phyloP scores from a whole-genome alignment of 2,113 vertebrate genomes.

The Planiliza haematocheilus region DNA sequence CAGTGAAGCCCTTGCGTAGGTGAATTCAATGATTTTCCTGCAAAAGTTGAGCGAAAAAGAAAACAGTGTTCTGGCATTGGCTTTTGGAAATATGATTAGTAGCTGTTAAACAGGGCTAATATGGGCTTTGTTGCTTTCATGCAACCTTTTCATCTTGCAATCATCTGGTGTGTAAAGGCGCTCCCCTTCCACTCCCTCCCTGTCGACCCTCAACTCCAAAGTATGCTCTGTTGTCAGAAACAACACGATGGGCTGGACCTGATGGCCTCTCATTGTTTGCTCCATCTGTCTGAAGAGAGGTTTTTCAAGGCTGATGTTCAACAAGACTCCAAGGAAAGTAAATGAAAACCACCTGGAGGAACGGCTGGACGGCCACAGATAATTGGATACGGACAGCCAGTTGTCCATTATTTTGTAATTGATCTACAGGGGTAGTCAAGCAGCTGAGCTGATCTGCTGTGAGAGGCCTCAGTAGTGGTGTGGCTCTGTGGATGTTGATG shows the following conservation, averaged over 20 bases:
- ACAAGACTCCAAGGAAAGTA: slow-evolving; percentile 50
- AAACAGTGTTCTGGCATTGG: slow-evolving; percentile 4
- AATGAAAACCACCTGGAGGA: slow-evolving; percentile 24
- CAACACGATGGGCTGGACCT: slow-evolving; percentile 59
- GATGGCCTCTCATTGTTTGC: slow-evolving; percentile 62
- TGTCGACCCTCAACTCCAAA: slow-evolving; percentile 34
- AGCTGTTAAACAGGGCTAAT: neutral
- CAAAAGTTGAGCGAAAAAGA: slow-evolving; percentile 21
- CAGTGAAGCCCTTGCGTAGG: slow-evolving; percentile 19
- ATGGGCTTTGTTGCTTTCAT: slow-evolving; percentile 4
- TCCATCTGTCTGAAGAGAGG: slow-evolving; percentile 62
- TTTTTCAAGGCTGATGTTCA: slow-evolving; percentile 57
- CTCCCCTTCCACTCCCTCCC: slow-evolving; percentile 63
- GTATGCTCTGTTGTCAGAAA: slow-evolving; percentile 72
- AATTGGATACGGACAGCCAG: neutral
- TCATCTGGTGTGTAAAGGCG: slow-evolving; percentile 37
- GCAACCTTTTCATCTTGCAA: slow-evolving; percentile 17
- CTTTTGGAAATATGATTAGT: neutral
- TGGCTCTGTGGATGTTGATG: neutral
- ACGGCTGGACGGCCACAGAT: neutral
- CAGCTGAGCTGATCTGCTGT: neutral
- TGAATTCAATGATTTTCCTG: slow-evolving; percentile 13
- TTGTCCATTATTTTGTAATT: neutral
- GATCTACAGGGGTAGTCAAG: neutral
- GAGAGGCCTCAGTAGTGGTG: neutral